Evolutionary conservation across 2,888 invertebrate species (phyloP).

Genomic region (Julus scandinavius): DNA sequence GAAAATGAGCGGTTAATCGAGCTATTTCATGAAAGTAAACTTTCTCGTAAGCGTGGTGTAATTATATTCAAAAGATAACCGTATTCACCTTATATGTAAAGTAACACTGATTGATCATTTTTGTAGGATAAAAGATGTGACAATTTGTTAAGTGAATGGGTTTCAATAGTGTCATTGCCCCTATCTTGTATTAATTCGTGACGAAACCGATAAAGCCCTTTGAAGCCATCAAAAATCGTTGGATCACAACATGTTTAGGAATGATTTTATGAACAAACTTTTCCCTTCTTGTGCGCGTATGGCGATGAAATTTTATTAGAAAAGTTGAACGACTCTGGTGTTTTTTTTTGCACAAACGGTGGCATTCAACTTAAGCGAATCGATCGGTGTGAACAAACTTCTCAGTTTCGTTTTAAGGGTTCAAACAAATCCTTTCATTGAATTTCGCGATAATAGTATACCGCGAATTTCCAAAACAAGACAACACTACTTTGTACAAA

Average conservation of each 20-base stretch:
- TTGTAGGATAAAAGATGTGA: background rate
- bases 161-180: background rate
- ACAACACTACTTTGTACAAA: background rate
- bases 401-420: conserved; percentile 20
- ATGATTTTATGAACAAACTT: conserved; percentile 1
- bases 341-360: background rate
- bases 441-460: conserved; percentile 10
- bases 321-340: conserved; percentile 33
- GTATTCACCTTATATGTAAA: background rate
- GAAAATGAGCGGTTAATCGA: background rate
- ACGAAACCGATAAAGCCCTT: conserved; percentile 21
- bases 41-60: background rate
- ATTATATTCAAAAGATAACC: background rate
- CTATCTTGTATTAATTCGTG: background rate
- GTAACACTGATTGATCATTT: background rate
- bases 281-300: background rate
- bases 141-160: background rate
- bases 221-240: background rate
- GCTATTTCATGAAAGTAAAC: background rate
- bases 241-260: conserved; percentile 15
- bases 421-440: conserved; percentile 24
- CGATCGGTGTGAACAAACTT: conserved; percentile 42
- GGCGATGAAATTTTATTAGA: background rate
- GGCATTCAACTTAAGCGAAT: conserved; percentile 37
- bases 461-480: background rate